Conservation (phyloP, 2,888 invertebrate species). For the Caenorhabditis japonica region DNA sequence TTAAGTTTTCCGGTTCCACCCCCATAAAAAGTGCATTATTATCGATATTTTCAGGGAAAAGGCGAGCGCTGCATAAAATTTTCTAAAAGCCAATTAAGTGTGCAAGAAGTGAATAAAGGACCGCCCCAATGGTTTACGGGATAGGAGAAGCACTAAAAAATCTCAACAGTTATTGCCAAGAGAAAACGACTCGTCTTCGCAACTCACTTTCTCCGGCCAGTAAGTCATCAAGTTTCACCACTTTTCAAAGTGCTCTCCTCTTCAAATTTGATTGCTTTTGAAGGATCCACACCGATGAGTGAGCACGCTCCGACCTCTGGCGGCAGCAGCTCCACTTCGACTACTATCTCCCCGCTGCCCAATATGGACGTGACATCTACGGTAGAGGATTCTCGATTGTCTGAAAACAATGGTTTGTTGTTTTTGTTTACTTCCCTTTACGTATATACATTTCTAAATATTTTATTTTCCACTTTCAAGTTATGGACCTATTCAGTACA, state of each 20-base stretch:
- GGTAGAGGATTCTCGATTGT: slow-evolving; percentile 48
- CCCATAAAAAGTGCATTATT: slow-evolving; percentile 44
- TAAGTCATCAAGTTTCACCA: slow-evolving; percentile 50
- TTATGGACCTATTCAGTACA: no score
- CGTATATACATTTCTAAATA: no score
- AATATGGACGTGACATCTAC: slow-evolving; percentile 51
- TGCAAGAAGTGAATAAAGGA: slow-evolving; percentile 25
- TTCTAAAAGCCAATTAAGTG: slow-evolving; percentile 30
- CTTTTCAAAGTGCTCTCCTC: slow-evolving; percentile 5
- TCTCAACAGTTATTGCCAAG: slow-evolving; percentile 74
- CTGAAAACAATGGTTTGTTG: slow-evolving; percentile 24
- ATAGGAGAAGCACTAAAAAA: slow-evolving; percentile 71
- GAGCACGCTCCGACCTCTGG: slow-evolving; percentile 17
- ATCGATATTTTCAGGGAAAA: slow-evolving; percentile 37
- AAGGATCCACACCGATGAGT: slow-evolving; percentile 38
- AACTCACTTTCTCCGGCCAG: slow-evolving; percentile 70
- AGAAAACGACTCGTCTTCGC: slow-evolving; percentile 66
- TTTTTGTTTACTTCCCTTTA: no score
- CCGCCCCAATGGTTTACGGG: slow-evolving; percentile 64
- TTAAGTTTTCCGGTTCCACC: slow-evolving; percentile 1
- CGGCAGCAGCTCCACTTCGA: slow-evolving; percentile 36
- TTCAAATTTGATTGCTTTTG: slow-evolving; percentile 30
- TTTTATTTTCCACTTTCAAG: no score
- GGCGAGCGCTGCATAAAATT: slow-evolving; percentile 23
- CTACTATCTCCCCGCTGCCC: slow-evolving; percentile 55